Conservation (phyloP, 2,797 vertebrate species). For the Sciaenops ocellatus region DNA sequence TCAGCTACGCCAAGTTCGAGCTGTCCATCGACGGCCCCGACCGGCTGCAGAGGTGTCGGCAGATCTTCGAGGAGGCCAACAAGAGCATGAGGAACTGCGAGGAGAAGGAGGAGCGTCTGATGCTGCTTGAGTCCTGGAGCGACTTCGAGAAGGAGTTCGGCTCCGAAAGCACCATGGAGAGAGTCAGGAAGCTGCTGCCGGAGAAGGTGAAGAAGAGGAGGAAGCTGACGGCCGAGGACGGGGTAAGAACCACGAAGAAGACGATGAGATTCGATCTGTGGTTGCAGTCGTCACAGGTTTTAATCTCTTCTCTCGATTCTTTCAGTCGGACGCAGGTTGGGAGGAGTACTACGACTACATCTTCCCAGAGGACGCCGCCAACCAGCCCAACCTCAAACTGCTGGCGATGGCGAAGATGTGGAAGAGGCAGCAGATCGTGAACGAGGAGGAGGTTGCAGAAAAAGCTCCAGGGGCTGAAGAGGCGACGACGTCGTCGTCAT, state of each 20-base stretch:
- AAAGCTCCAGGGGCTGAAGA: neutral
- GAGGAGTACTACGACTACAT: slow-evolving; percentile 99
- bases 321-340: slow-evolving; percentile 97
- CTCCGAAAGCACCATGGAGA: slow-evolving; percentile 81
- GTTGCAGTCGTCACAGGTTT: neutral
- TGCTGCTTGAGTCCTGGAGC: slow-evolving; percentile 96
- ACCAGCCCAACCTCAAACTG: slow-evolving; percentile 98
- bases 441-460: slow-evolving; percentile 67
- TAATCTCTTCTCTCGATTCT: neutral
- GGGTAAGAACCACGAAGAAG: slow-evolving; percentile 85
- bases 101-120: slow-evolving; percentile 97
- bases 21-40: slow-evolving; percentile 88
- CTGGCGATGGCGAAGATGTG: slow-evolving; percentile 99
- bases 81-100: slow-evolving; percentile 94
- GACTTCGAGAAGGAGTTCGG: slow-evolving; percentile 94
- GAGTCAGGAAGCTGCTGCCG: slow-evolving; percentile 94
- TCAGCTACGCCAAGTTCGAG: slow-evolving; percentile 96
- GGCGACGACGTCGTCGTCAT: fast-evolving
- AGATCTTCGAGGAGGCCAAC: slow-evolving; percentile 96
- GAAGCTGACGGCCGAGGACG: slow-evolving; percentile 97
- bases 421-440: slow-evolving; percentile 91
- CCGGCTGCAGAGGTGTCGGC: slow-evolving; percentile 88
- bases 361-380: slow-evolving; percentile 98
- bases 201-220: slow-evolving; percentile 99
- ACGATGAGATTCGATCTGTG: too few species aligned